Percentiles rank a stretch among this genome's conserved stretches.
Conservation (phyloP, 2,797 vertebrate species). For the Ptychadena robeensis region DNA sequence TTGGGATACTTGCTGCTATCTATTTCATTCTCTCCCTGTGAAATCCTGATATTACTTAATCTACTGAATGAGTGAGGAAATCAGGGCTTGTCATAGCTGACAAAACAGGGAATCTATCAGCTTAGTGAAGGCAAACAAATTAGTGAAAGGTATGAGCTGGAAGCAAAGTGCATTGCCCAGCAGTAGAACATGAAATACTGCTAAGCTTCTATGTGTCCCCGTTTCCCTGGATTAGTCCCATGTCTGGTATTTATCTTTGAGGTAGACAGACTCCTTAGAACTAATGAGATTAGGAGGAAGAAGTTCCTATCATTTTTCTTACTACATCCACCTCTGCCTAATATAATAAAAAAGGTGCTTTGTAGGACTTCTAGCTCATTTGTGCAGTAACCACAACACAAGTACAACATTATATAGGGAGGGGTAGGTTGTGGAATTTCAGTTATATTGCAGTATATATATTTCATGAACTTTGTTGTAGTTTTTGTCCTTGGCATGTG, state of each 20-base stretch:
- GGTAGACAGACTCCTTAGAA: not conserved
- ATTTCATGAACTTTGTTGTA: no score
- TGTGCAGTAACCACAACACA: not conserved
- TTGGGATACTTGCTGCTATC: constrained; percentile 1
- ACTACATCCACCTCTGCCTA: not conserved
- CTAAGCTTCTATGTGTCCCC: not conserved
- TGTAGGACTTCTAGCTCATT: not conserved
- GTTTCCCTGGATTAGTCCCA: not conserved
- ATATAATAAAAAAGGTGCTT: not conserved
- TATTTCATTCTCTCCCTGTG: constrained; percentile 14
- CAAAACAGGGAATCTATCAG: not conserved
- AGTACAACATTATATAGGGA: no score
- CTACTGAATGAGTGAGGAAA: constrained; percentile 20
- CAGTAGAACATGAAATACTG: not conserved
- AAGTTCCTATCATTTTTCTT: not conserved
- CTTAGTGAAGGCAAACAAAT: not conserved
- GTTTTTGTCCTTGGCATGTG: no score
- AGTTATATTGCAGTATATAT: no score
- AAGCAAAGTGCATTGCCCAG: not conserved
- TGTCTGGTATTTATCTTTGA: not conserved
- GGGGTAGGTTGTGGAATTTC: no score
- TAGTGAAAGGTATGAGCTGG: not conserved
- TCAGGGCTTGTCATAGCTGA: not conserved
- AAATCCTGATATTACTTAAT: constrained; percentile 22
- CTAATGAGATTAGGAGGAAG: not conserved